A percentile compares a stretch with the other conserved stretches of the same genome.
phyloP scores from a whole-genome alignment of 2,113 vertebrate species.

The Illadopsis cleaveri region DNA sequence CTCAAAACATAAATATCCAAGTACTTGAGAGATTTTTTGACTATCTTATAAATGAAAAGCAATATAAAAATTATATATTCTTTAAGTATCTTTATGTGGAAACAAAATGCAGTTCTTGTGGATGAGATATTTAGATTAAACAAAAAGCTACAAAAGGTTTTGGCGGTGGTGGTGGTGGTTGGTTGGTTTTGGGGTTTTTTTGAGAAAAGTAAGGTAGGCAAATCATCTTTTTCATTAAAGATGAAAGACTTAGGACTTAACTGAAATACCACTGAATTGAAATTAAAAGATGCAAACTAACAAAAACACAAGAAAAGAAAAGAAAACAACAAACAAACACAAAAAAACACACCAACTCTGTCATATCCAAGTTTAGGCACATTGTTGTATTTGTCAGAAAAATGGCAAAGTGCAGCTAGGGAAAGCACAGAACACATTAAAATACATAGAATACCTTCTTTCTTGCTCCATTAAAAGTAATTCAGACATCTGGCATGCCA shows the following conservation, averaged over 20 bases:
- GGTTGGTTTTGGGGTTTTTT: not conserved
- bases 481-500: not conserved
- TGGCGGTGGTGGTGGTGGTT: too few species aligned
- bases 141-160: not conserved
- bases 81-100: not conserved
- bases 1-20: not conserved
- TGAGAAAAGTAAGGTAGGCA: not conserved
- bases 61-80: not conserved
- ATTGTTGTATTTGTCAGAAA: accelerated
- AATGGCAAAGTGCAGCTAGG: not conserved
- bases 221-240: not conserved
- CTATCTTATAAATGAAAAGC: not conserved
- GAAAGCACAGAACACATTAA: not conserved
- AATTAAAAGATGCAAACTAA: not conserved
- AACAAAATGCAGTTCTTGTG: not conserved
- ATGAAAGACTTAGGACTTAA: not conserved
- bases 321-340: not conserved
- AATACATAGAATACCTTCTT: not conserved
- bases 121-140: not conserved
- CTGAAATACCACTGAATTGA: not conserved
- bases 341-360: accelerated
- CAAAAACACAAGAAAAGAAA: not conserved
- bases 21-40: not conserved
- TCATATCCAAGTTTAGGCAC: not conserved
- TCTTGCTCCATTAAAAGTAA: not conserved